Conservation (phyloP, 2,113 vertebrate genomes). For the Alligator sinensis region DNA sequence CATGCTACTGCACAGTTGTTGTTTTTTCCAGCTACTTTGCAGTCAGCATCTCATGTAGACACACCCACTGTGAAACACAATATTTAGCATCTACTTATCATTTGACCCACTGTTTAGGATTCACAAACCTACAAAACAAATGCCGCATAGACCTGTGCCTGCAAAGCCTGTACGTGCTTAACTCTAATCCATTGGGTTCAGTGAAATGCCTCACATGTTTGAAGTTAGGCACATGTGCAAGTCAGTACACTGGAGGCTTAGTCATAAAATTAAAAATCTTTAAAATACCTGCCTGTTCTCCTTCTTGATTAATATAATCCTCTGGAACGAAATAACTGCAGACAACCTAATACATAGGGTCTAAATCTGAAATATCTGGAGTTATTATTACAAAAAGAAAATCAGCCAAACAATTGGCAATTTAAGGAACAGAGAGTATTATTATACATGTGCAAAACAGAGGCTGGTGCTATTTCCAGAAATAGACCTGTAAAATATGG, state of each 20-base stretch:
- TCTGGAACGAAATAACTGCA: not conserved
- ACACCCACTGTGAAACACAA: constrained; percentile 5
- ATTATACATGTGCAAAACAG: constrained; percentile 48
- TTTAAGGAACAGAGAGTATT: constrained; percentile 38
- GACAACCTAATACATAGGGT: not conserved
- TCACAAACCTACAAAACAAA: not conserved
- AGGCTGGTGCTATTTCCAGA: constrained; percentile 23
- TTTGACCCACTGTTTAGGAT: not conserved
- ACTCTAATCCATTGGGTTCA: not conserved
- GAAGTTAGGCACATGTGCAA: not conserved
- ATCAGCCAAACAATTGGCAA: constrained; percentile 47
- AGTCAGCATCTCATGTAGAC: too few species aligned
- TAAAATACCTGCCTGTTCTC: not conserved
- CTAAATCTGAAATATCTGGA: constrained; percentile 8
- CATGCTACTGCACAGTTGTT: too few species aligned
- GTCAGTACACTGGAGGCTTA: not conserved
- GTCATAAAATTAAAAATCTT: not conserved
- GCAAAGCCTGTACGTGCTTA: not conserved
- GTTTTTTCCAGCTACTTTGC: too few species aligned
- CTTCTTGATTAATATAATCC: not conserved
- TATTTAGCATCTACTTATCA: constrained; percentile 9
- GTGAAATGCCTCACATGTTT: not conserved
- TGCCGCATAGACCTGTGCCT: not conserved
- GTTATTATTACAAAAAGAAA: constrained; percentile 43
- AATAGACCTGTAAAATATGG: constrained; percentile 42